Percentiles rank a stretch among this genome's conserved stretches.
Evolutionary conservation across 2,888 invertebrate species (phyloP).

Genomic region (Abscondita cerata): DNA sequence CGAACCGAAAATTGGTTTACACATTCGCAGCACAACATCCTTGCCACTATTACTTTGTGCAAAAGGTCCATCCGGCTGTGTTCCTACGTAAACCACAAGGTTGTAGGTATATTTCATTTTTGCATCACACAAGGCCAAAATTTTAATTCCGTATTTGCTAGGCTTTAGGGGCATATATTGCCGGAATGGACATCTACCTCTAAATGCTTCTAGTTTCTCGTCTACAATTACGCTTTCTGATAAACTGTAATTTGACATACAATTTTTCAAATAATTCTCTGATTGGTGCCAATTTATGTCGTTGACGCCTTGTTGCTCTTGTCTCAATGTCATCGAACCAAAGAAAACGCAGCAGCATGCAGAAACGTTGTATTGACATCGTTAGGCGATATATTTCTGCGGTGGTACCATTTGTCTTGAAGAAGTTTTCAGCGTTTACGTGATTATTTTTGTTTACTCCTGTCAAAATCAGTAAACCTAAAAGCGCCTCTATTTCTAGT

Average conservation of each 20-base stretch:
- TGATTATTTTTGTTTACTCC: slow-evolving; percentile 3
- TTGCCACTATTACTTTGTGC: neutral
- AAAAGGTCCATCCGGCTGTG: neutral
- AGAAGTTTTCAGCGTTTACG: neutral
- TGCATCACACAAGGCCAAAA: neutral
- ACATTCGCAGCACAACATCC: neutral
- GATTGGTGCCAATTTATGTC: neutral
- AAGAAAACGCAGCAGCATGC: slow-evolving; percentile 1
- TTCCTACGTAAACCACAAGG: neutral
- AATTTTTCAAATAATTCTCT: slow-evolving; percentile 7
- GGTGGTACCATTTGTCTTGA: slow-evolving; percentile 5
- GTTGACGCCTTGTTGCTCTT: neutral
- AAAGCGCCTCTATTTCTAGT: neutral
- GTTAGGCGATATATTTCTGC: slow-evolving; percentile 2
- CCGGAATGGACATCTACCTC: slow-evolving; percentile 14
- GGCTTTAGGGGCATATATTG: slow-evolving; percentile 3
- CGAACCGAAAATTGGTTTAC: neutral
- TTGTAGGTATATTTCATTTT: slow-evolving; percentile 1
- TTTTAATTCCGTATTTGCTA: slow-evolving; percentile 8
- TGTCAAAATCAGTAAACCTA: neutral
- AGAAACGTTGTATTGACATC: slow-evolving; percentile 2
- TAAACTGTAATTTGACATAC: slow-evolving; percentile 10
- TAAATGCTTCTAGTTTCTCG: slow-evolving; percentile 27
- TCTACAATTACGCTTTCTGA: slow-evolving; percentile 25
- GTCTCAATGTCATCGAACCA: neutral